Conservation (phyloP, 2,888 invertebrate species). For the Villa cingulata region DNA sequence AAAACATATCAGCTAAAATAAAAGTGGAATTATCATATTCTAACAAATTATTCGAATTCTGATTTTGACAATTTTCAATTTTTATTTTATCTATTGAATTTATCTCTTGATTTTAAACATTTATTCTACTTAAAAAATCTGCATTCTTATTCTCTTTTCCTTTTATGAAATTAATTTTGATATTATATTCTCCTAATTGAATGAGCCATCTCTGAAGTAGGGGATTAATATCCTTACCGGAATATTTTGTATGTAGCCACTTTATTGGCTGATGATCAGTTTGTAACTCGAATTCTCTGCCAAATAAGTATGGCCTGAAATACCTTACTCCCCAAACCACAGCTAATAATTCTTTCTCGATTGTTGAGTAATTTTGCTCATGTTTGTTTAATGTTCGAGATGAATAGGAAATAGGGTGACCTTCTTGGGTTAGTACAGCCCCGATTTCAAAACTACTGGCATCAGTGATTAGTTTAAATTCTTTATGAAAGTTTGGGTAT, state of each 20-base stretch:
- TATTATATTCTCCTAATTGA: too few relatives aligned
- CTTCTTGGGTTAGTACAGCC: conserved; percentile 11
- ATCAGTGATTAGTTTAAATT: conserved; percentile 10
- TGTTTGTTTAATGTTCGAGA: conserved; percentile 13
- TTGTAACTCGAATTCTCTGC: conserved; percentile 6
- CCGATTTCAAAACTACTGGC: conserved; percentile 11
- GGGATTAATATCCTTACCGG: too few relatives aligned
- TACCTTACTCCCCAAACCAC: conserved; percentile 12
- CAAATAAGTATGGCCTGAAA: conserved; percentile 11
- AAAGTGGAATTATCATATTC: too few relatives aligned
- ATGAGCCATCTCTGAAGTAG: too few relatives aligned
- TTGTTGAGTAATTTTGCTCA: conserved; percentile 8
- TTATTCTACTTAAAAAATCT: too few relatives aligned
- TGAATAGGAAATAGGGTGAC: conserved; percentile 10
- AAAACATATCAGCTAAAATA: too few relatives aligned
- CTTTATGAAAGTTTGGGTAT: conserved; percentile 12
- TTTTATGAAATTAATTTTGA: too few relatives aligned
- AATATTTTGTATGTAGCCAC: neutral
- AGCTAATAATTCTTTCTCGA: conserved; percentile 12
- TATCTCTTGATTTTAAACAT: too few relatives aligned
- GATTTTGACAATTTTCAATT: too few relatives aligned
- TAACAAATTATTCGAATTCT: too few relatives aligned
- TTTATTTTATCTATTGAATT: too few relatives aligned
- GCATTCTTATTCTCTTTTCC: too few relatives aligned
- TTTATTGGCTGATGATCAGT: conserved; percentile 11